Base-by-base conservation (phyloP, 2,797 vertebrate species). In the Merluccius polli region DNA sequence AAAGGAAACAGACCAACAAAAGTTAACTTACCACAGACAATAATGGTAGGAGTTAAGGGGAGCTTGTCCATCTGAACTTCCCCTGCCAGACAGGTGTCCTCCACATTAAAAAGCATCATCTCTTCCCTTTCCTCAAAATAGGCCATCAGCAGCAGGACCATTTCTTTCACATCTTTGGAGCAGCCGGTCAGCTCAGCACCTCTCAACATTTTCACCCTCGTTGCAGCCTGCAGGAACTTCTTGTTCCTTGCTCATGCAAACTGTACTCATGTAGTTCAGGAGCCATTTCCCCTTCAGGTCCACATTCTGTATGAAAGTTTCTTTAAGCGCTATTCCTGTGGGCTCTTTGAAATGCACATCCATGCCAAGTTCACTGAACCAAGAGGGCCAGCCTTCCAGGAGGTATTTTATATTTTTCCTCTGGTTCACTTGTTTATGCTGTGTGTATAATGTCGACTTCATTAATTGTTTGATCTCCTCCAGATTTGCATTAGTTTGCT, bases 61-160 rank as follows among this genome's bases (percentile, higher is more conserved):
- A 82, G 41, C 73, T 77, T 10, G 33, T 84, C 80, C 75, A 84
- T 41, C 65, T 83, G 67, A 27, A 81, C 0, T 70, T 80, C 81
- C 21, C 73, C 75, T 72, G 76, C 77, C 77, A 76, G 75, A 74
- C 81, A 77, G 29, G 77, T 70, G 30, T 84, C 75, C 35, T 86
- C 81, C 33, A 79, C 72, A 83, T 79, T 74, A 0, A 15, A 73
- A 65, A 84, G 75, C 74, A 84, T 78, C 0, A 0, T 10, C 0
- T 84, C 78, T 77, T 87, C 82, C 31, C 79, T 79, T 27, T 84
- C 75, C 68, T 88, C 38, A 80, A 81, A 80, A 75, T 0, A 84
- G 52, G 73, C 65, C 44, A 81, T 31, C 79, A 83, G 75, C 65
- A 82, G 74, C 52, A 87, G 69, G 69, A 76, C 13, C 78, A 73